Conservation (phyloP, 2,888 invertebrate species). For the Tetanocera ferruginea region DNA sequence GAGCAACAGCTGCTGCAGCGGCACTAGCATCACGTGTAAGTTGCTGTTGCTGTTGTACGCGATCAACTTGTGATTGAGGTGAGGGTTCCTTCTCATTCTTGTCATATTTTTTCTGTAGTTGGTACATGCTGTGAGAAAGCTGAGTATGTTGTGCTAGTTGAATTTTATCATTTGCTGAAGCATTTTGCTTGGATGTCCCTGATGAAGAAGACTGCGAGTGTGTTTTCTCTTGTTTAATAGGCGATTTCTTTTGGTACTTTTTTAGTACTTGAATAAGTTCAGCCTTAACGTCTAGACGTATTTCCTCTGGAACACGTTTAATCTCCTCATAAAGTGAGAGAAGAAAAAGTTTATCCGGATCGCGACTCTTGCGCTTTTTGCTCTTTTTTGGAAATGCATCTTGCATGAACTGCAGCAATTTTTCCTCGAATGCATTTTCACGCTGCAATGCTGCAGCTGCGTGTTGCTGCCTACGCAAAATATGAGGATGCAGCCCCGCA, state of each 20-base stretch:
- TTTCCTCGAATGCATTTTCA: constrained; percentile 66
- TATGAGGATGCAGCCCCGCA: constrained; percentile 62
- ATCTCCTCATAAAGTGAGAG: constrained; percentile 66
- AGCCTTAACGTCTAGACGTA: constrained; percentile 65
- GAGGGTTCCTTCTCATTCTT: constrained; percentile 65
- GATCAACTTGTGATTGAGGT: constrained; percentile 64
- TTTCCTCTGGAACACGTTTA: constrained; percentile 66
- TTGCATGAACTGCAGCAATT: constrained; percentile 66
- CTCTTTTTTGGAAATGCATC: constrained; percentile 67
- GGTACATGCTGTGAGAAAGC: constrained; percentile 67
- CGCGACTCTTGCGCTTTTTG: constrained; percentile 66
- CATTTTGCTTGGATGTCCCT: constrained; percentile 46
- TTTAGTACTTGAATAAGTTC: constrained; percentile 67
- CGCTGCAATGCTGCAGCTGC: constrained; percentile 59
- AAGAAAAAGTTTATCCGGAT: constrained; percentile 65
- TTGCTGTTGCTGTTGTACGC: constrained; percentile 57
- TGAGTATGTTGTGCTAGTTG: constrained; percentile 53
- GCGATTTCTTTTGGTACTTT: constrained; percentile 65
- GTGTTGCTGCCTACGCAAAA: constrained; percentile 60
- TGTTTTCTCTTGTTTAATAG: constrained; percentile 61
- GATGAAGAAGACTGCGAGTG: constrained; percentile 54
- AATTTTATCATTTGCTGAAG: constrained; percentile 51
- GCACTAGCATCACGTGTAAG: constrained; percentile 47
- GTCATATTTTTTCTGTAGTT: constrained; percentile 65
- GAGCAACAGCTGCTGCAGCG: constrained; percentile 44